Conservation (phyloP, 2,888 invertebrate genomes). For the Drosophila nigricruria region DNA sequence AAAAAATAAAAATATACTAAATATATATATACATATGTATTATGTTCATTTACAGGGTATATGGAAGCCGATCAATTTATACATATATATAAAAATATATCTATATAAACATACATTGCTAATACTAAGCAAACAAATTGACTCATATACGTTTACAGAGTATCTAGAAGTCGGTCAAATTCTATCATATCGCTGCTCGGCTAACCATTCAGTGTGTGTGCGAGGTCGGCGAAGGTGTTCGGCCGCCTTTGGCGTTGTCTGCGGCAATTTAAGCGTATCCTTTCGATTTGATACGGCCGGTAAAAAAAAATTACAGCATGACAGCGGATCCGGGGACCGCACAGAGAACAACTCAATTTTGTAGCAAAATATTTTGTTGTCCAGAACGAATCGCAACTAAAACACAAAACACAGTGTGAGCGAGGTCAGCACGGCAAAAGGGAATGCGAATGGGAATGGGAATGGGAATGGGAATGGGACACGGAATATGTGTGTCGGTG, state of each 20-base stretch:
- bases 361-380: conserved; percentile 83
- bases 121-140: too few relatives aligned
- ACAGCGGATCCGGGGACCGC: conserved; percentile 58
- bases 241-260: conserved; percentile 51
- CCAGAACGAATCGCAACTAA: conserved; percentile 80
- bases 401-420: conserved; percentile 71
- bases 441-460: conserved; percentile 11
- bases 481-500: conserved; percentile 29
- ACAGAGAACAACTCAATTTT: conserved; percentile 76
- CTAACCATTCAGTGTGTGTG: conserved; percentile 41
- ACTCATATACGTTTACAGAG: background rate
- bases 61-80: background rate
- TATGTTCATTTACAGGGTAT: too few relatives aligned
- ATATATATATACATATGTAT: too few relatives aligned
- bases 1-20: background rate
- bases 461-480: conserved; percentile 11
- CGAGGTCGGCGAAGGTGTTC: conserved; percentile 53
- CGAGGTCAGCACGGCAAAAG: conserved; percentile 27
- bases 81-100: background rate
- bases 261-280: conserved; percentile 78
- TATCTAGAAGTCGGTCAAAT: conserved; percentile 4
- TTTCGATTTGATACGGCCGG: conserved; percentile 75
- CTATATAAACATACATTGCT: background rate
- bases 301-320: conserved; percentile 70
- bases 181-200: too few relatives aligned